Percentiles rank a stretch among this genome's conserved stretches.
phyloP scores from a whole-genome alignment of 1,140 invertebrate species.

The Phymorhynchus buccinoides region DNA sequence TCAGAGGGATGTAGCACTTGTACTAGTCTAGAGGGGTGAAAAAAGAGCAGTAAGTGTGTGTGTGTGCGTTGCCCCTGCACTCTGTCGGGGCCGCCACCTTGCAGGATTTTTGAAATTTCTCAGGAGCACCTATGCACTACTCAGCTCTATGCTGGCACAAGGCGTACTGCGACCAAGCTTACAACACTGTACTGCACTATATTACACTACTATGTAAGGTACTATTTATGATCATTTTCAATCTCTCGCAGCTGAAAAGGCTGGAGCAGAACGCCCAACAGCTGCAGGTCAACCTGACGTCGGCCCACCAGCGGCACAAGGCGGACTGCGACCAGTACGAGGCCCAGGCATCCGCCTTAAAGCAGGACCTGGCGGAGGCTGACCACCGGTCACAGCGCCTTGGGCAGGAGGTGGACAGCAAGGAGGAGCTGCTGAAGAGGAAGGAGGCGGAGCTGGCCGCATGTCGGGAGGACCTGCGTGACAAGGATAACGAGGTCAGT shows the following conservation, averaged over 20 bases:
- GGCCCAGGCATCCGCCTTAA: conserved; percentile 58
- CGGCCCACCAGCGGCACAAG: conserved; percentile 67
- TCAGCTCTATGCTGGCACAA: no score
- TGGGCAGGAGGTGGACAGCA: conserved; percentile 59
- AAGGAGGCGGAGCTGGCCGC: conserved; percentile 63
- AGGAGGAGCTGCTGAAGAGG: conserved; percentile 63
- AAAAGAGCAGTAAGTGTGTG: no score
- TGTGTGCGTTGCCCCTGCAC: no score
- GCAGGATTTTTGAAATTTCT: no score
- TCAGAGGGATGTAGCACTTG: no score
- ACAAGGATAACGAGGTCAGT: conserved; percentile 63
- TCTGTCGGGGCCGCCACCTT: no score
- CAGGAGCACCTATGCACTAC: no score
- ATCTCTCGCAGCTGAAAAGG: conserved; percentile 66
- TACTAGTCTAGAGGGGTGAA: no score
- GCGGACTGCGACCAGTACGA: conserved; percentile 62
- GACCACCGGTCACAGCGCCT: conserved; percentile 53
- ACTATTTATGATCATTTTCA: no score
- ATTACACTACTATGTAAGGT: no score
- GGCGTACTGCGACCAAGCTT: no score
- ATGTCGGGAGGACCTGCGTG: conserved; percentile 59
- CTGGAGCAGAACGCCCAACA: conserved; percentile 68
- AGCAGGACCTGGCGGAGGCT: conserved; percentile 57
- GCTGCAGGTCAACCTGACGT: conserved; percentile 68
- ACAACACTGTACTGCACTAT: no score